Base-by-base conservation (phyloP, 2,113 vertebrate genomes). In the Erythrocercus mccallii region DNA sequence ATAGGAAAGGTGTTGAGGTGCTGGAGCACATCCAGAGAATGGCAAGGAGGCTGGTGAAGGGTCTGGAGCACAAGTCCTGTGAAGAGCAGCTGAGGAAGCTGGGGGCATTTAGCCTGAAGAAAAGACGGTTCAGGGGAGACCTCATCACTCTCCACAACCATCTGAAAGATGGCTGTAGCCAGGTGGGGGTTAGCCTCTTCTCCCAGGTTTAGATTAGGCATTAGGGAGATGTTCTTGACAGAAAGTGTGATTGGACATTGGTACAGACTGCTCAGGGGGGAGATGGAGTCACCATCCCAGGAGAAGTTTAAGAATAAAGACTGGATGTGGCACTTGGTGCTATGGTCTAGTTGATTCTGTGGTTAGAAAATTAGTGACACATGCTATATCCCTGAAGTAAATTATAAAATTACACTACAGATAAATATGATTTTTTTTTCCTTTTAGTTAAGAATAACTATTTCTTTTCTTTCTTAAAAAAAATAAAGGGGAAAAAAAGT, bases 101-200 rank as follows among this genome's bases (percentile, higher is more conserved):
- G 48, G 6, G 5, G 9, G 2, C 44, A 9, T 35, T 56, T 38
- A 56, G 13, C 8, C n/a, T 47, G 13, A 24, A 45, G 28, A 27
- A 45, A 37, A 45, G 33, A 11, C 38, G 28, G 18, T 3, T 64
- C 15, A 47, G 19, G 19, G 12, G 4, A 19, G 5, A 38, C 5
- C 6, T 27, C 23, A n/a, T 56, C 23, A 40, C 10, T 24, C 10
- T 24, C n/a, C 20, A 65, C 24, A 48, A 9, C 12, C n/a, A 3
- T 30, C 19, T 40, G 15, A 57, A 65, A 42, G 10, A 42, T 57
- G 15, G 3, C 0, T 48, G 6, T 24, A 30, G 8, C 6, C 20
- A 24, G 5, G 10, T 17, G 10, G 24, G 10, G 5, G 1, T 35
- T 1, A 0, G 8, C 16, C 15, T 57, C 20, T 74, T 57, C n/a